Evolutionary conservation across 2,888 invertebrate genomes (phyloP), one percentile per base, ranked within the genome.

Genomic region (Cylindroiulus punctatus): DNA sequence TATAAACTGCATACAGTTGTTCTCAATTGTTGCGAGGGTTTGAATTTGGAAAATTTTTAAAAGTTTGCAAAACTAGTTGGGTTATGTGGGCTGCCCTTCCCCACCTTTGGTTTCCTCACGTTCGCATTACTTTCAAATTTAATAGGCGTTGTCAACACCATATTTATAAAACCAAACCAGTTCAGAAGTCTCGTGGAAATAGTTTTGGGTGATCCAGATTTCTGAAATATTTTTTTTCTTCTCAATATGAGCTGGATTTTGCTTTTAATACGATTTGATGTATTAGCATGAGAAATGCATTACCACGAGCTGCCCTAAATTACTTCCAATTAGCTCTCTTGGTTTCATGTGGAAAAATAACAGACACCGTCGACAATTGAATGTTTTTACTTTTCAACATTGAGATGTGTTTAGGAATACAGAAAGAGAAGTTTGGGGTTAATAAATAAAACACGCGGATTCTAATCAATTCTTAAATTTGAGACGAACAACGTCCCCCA

Each of bases 391-490:
- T 76, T 76, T 76, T 76, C 76, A 76, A 32, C 26, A 30, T 76
- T 76, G 76, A 76, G 30, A 76, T 76, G 76, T 76, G 76, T 30
- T 76, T 76, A 76, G 30, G 76, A 30, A 14, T 76, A 76, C 76
- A 76, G 76, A 76, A 76, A 76, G 30, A 76, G 30, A 76, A 76
- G 30, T 76, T 52, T 76, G 30, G 76, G 76, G 76, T 76, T 76
- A 76, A 76, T 76, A 76, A 76, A 76, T 76, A 76, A 76, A 65
- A 76, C 17, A 32, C 30, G 76, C 76, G 30, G 30, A 76, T 76
- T 76, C 76, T 30, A 76, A 76, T 32, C 30, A 8, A 76, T 12
- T 76, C 30, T 32, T 30, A 76, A 76, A 30, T 76, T 76, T 76
- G 26, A 30, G 65, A 26, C n/a, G 65, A 65, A 76, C 76, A 30